Percentiles rank a stretch among this genome's conserved stretches.
phyloP scores from a whole-genome alignment of 2,797 vertebrate genomes.

The Hippocampus kuda region DNA sequence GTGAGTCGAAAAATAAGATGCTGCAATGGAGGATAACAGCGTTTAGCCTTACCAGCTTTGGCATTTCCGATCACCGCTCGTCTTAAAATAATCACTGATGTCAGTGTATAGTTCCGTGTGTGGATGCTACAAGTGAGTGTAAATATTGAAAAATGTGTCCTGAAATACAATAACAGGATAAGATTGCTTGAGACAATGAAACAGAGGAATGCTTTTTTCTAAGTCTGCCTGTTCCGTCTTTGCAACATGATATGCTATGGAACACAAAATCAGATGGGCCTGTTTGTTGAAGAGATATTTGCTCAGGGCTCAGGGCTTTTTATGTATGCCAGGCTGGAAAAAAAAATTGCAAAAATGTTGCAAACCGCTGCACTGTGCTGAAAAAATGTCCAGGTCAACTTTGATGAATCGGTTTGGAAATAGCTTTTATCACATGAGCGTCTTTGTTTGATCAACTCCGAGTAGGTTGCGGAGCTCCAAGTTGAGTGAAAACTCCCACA shows the following conservation, averaged over 20 bases:
- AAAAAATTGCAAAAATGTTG: too few relatives aligned
- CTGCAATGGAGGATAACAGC: background rate
- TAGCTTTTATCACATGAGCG: background rate
- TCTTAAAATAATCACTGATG: background rate
- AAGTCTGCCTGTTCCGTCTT: too few relatives aligned
- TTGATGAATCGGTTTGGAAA: background rate
- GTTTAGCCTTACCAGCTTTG: background rate
- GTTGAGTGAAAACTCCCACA: slow-evolving; percentile 51
- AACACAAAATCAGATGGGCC: background rate
- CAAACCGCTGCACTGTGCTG: too few relatives aligned
- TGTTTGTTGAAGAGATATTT: too few relatives aligned
- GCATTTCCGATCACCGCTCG: background rate
- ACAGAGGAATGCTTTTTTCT: too few relatives aligned
- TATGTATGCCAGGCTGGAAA: too few relatives aligned
- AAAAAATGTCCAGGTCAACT: background rate
- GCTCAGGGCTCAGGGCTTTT: too few relatives aligned
- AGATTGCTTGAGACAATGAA: too few relatives aligned
- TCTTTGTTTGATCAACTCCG: background rate
- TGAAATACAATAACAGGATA: too few relatives aligned
- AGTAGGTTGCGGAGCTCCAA: slow-evolving; percentile 23
- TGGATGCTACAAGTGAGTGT: too few relatives aligned
- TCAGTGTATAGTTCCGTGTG: too few relatives aligned
- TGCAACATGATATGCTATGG: background rate
- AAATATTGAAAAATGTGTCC: too few relatives aligned
- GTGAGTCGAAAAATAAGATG: background rate